Percentiles rank a stretch among this genome's conserved stretches.
Conservation (phyloP, 2,888 invertebrate species). For the Drosophila hamatofila region DNA sequence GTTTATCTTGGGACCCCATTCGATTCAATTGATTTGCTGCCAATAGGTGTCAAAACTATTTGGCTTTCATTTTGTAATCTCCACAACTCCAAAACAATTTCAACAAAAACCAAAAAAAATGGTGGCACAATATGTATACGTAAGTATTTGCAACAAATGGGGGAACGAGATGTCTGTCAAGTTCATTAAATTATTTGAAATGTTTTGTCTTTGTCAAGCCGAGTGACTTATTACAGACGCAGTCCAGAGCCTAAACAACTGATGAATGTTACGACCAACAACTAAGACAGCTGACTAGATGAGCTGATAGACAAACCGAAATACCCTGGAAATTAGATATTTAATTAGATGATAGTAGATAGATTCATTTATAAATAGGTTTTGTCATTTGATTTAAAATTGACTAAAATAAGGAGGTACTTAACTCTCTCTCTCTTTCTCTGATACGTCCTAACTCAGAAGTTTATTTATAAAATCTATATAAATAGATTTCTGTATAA, state of each 20-base stretch:
- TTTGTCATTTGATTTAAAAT: too few species aligned
- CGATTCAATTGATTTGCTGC: constrained; percentile 60
- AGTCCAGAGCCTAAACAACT: constrained; percentile 64
- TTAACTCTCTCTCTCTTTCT: too few species aligned
- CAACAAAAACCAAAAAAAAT: background rate
- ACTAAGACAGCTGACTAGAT: constrained; percentile 3
- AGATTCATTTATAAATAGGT: too few species aligned
- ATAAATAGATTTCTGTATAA: too few species aligned
- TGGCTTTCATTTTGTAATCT: constrained; percentile 29
- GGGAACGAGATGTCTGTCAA: constrained; percentile 55
- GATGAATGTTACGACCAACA: constrained; percentile 66
- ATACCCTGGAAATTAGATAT: background rate
- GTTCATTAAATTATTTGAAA: constrained; percentile 77
- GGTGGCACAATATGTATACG: background rate
- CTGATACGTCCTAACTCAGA: too few species aligned
- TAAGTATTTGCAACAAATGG: constrained; percentile 47
- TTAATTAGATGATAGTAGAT: too few species aligned
- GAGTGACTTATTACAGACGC: constrained; percentile 78
- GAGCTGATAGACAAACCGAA: background rate
- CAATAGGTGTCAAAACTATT: constrained; percentile 76
- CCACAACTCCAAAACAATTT: background rate
- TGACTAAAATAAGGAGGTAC: too few species aligned
- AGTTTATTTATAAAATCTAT: too few species aligned
- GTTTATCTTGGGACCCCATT: constrained; percentile 37
- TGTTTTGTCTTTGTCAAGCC: constrained; percentile 70